Conservation (phyloP, 2,888 invertebrate genomes). For the Ormyrus pomaceus region DNA sequence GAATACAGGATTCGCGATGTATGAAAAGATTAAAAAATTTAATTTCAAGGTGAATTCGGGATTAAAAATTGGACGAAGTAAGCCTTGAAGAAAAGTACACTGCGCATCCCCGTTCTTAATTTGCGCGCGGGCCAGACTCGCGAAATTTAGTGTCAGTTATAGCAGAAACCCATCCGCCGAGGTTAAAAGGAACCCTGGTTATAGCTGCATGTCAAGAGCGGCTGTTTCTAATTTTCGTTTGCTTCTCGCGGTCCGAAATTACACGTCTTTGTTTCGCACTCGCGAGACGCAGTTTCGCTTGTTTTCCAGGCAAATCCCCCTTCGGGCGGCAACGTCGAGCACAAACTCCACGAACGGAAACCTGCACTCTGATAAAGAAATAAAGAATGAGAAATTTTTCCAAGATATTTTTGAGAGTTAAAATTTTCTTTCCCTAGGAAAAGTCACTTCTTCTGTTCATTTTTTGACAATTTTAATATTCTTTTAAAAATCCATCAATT, state of each 20-base stretch:
- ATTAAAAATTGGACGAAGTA: not conserved
- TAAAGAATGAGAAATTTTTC: no score
- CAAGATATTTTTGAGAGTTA: no score
- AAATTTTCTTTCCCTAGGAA: no score
- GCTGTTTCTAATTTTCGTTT: conserved; percentile 54
- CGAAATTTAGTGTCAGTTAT: conserved; percentile 19
- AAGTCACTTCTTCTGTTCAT: no score
- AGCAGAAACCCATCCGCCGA: not conserved
- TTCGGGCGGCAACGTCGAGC: not conserved
- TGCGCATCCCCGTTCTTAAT: conserved; percentile 23
- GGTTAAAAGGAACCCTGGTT: conserved; percentile 7
- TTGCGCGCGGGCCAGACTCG: not conserved
- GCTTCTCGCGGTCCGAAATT: conserved; percentile 44
- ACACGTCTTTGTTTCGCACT: conserved; percentile 20
- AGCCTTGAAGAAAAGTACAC: not conserved
- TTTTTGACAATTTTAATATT: no score
- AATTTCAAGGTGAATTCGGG: no score
- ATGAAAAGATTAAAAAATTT: no score
- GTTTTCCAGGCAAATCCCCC: conserved; percentile 5
- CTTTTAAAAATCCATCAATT: no score
- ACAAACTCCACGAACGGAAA: no score
- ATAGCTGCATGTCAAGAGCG: conserved; percentile 46
- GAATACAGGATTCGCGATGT: no score
- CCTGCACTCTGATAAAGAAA: no score
- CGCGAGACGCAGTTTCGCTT: conserved; percentile 9